These are phyloP conservation scores for Microplitis deprimator DNA, from an alignment of 2,888 invertebrate genomes.

Conservation along the genomic window DNA sequence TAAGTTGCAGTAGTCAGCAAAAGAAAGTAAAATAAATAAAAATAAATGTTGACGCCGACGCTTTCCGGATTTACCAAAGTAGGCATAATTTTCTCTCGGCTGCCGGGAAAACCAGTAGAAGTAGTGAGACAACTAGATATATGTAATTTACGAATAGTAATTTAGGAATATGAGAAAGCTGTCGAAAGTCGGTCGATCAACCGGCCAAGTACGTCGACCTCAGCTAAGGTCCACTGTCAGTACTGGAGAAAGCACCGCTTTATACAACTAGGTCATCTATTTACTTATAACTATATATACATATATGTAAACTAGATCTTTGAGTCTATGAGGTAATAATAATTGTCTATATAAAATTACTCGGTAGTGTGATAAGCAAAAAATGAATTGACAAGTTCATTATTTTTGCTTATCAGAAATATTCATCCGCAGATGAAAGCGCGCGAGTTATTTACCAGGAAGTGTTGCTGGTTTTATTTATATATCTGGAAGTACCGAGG, in stretches of 20 bases:
- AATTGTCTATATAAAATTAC: not conserved
- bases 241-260: constrained; percentile 44
- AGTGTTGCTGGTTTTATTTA: not conserved
- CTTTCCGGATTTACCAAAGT: not conserved
- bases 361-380: too few relatives aligned
- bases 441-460: not conserved
- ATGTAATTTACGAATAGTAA: constrained; percentile 32
- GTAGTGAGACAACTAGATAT: constrained; percentile 6
- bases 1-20: not conserved
- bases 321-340: constrained; percentile 21
- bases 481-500: not conserved
- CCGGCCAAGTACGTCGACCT: constrained; percentile 48
- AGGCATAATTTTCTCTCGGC: not conserved
- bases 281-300: not conserved
- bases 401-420: too few relatives aligned
- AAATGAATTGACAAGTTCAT: too few relatives aligned
- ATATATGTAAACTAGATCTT: not conserved
- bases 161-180: constrained; percentile 57
- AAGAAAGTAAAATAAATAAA: not conserved
- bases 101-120: not conserved
- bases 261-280: constrained; percentile 21
- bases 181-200: constrained; percentile 64
- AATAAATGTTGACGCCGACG: not conserved
- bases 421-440: not conserved
- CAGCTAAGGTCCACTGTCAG: constrained; percentile 42